Evolutionary conservation across 1,140 invertebrate species (phyloP), one percentile per base, ranked within the genome.

Genomic region (Brachionus rubens): DNA sequence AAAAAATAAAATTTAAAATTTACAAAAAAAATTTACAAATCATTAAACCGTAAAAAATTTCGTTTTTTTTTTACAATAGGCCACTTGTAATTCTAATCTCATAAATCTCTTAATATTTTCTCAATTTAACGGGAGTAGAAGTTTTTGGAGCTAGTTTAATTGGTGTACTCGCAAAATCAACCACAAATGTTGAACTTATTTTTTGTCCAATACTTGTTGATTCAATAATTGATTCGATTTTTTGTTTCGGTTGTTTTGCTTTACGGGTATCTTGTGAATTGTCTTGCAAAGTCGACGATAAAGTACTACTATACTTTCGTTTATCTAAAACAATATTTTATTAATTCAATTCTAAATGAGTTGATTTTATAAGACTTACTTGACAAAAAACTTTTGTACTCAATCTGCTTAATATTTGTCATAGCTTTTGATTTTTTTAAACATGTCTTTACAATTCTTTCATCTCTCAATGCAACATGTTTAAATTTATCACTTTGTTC

Each of bases 141-240:
- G 68, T 72, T 24, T 72, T 72, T 7, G 68, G 68, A 6, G 68
- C 33, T 28, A 72, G 24, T 72, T 72, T 72, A 19, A 72, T 72
- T 7, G 68, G 68, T 0, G 68, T 72, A 54, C 68, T 72, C 6
- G 68, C 43, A 48, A 72, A 54, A 41, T 72, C 68, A 10, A 72
- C 50, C 2, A 48, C 16, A 50, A 72, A 72, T 16, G 68, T 72
- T 12, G 43, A 30, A 72, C 26, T 50, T 2, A 54, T 72, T 36
- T 72, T 54, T 40, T 59, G 28, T 3, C 36, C 54, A 7, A 59
- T 33, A 36, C 36, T 59, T 16, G 14, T 33, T 0, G 19, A 40
- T n/a, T 59, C 16, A 0, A 1, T 28, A 59, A 36, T 16, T 33
- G 33, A 14, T 33, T 33, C 26, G 33, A 14, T 36, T 36, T 59